Base-by-base conservation (phyloP, 1,140 invertebrate genomes). In the Pogonus chalceus region DNA sequence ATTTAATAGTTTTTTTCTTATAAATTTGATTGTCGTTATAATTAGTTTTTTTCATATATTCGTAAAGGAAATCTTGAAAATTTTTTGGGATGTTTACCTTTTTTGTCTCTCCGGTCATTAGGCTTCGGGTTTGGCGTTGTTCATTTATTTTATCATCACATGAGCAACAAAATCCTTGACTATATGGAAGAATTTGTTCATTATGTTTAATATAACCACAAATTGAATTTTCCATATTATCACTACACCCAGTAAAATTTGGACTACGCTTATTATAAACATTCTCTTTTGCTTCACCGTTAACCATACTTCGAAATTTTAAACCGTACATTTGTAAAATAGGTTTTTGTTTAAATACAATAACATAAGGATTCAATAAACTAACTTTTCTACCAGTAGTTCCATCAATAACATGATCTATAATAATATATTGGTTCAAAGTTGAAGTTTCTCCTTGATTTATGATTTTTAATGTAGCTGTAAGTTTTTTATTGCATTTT, bases 91-190 rank as follows among this genome's bases (percentile, higher is more conserved):
- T n/a, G n/a, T n/a, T n/a, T n/a, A n/a, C n/a, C n/a, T n/a, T n/a
- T n/a, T n/a, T n/a, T n/a, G n/a, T n/a, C n/a, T n/a, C n/a, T n/a
- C n/a, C n/a, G n/a, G n/a, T 31, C 26, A 31, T 18, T 16, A 18
- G 14, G 31, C 53, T 54, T 20, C 52, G 37, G n/a, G 59, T 59
- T 58, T 70, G 61, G 49, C 64, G 51, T 22, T 52, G n/a, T 35
- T 35, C 46, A 51, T 69, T 69, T 22, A 62, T 58, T 35, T 57
- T 48, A n/a, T 62, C 48, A 26, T 69, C 62, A 57, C 74, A 75
- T 26, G 72, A 72, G 59, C 74, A 76, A 58, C 74, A 76, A 60
- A 75, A 76, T 7, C 75, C 74, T 52, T 70, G 62, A 56, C 73
- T 76, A 49, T 66, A 72, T 0, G 70, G 72, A 14, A 72, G 62